Base-by-base conservation (phyloP, 2,113 vertebrate genomes). In the Agelaius phoeniceus region DNA sequence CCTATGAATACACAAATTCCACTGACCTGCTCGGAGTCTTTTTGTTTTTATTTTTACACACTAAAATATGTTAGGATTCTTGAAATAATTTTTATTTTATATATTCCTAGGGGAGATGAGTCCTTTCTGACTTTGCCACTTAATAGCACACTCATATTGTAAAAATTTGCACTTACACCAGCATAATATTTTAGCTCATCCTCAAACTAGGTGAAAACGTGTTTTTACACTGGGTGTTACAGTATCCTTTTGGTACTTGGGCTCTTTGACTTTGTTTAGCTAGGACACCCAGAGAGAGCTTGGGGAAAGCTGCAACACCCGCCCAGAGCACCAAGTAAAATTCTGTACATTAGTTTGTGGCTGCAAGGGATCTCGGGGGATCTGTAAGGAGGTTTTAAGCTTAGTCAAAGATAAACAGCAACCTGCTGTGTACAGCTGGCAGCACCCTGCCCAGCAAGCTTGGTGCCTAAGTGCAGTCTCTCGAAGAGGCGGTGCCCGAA, bases 81-180 rank as follows among this genome's bases (percentile, higher is more conserved):
- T 87, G 14, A 39, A 72, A 55, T 57, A 2, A 12, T 48, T 87
- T 69, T 66, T 19, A 48, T 48, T 75, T 66, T 5, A 24, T 54
- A 15, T 39, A 73, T 86, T 83, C 16, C 4, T 48, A n/a, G 24
- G 12, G 3, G 3, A 12, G 30, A 11, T 8, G 23, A 30, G 20
- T 37, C 27, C 46, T 69, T 62, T 46, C 46, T 62, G 43, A 46
- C 62, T 85, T 75, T 21, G 9, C 41, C n/a, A 26, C 31, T 74
- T 89, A 35, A 46, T 57, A 77, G 52, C 39, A 68, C 0, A 0
- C 5, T 51, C 10, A 7, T 33, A 26, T 1, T 73, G 14, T n/a
- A 72, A 55, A 55, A 68, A 39, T 57, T 46, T 44, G 54, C 9
- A 39, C 17, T 39, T 31, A 7, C 4, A 61, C 17, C 13, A 67